Base-by-base conservation (phyloP, 2,888 invertebrate genomes). In the Hirtodrosophila histrioides region DNA sequence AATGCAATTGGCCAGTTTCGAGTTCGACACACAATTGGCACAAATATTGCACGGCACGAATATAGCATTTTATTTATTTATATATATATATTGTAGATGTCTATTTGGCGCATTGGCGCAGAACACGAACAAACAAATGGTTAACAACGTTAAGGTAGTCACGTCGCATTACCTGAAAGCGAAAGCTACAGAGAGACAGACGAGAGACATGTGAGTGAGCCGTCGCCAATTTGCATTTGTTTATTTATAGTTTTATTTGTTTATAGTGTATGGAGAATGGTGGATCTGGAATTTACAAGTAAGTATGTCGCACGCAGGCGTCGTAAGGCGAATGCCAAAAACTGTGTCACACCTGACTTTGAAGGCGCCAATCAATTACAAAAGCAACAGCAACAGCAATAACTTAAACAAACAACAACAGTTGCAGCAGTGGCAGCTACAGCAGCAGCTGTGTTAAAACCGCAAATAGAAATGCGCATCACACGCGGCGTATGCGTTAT, bases 401-500 rank as follows among this genome's bases (percentile, higher is more conserved):
- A 35, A 46, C 31, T 9, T 35, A 3, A 33, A 36, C 37, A 36
- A 27, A 33, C 41, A 24, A 24, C 37, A 11, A 23, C 29, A 24
- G 4, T 27, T 5, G 6, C 27, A 27, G 17, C 17, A 27, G 6
- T 27, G 6, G 6, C 27, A 45, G 3, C n/a, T 62, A 9, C 45
- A 57, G 33, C 27, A 53, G 48, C 60, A 69, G 55, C 48, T 71
- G 54, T 45, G 49, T 54, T 31, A 35, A 35, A 61, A 45, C 55
- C 49, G 36, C 66, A 78, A 65, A 85, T 87, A 85, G 71, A 85
- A 82, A 82, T 82, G 86, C 86, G 49, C 68, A 66, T 35, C 76
- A 71, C 62, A 57, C 40, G 12, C 62, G 69, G 66, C 75, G 75
- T 85, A 75, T 82, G 50, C 83, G 79, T 82, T 86, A 87, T 82